phyloP scores from a whole-genome alignment of 1,140 invertebrate genomes.

The Calephelis nemesis region DNA sequence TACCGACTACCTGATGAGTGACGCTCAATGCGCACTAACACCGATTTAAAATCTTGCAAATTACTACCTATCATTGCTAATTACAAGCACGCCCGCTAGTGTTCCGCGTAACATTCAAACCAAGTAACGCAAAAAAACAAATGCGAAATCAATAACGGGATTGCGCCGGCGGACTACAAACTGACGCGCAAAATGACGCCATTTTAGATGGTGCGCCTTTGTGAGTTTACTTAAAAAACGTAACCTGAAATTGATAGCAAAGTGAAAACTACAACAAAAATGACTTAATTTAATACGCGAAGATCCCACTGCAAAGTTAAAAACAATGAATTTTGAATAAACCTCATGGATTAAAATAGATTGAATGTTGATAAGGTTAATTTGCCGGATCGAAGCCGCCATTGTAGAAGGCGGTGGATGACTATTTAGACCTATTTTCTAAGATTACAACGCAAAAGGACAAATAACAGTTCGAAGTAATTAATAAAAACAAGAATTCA shows the following conservation, averaged over 20 bases:
- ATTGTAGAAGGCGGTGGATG: slow-evolving; percentile 55
- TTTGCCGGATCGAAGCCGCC: slow-evolving; percentile 72
- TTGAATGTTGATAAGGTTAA: slow-evolving; percentile 59
- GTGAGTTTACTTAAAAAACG: slow-evolving; percentile 48
- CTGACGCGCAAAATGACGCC: slow-evolving; percentile 71
- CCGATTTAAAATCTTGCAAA: slow-evolving; percentile 76
- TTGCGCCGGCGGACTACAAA: slow-evolving; percentile 57
- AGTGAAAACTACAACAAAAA: slow-evolving; percentile 69
- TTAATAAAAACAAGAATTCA: slow-evolving; percentile 12
- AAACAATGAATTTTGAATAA: slow-evolving; percentile 71
- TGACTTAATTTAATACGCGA: slow-evolving; percentile 52
- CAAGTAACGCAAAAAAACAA: slow-evolving; percentile 40
- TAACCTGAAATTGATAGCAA: slow-evolving; percentile 59
- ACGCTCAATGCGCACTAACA: slow-evolving; percentile 49
- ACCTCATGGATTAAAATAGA: slow-evolving; percentile 63
- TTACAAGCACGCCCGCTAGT: slow-evolving; percentile 43
- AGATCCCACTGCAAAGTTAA: slow-evolving; percentile 60
- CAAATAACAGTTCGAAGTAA: slow-evolving; percentile 21
- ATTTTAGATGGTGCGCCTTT: slow-evolving; percentile 73
- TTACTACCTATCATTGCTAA: slow-evolving; percentile 39
- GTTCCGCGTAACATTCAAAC: slow-evolving; percentile 57
- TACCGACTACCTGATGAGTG: slow-evolving; percentile 29
- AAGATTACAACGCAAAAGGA: slow-evolving; percentile 40
- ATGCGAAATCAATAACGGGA: slow-evolving; percentile 69
- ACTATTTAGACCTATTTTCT: slow-evolving; percentile 47